phyloP scores from a whole-genome alignment of 2,888 invertebrate species.

The Monochamus alternatus region DNA sequence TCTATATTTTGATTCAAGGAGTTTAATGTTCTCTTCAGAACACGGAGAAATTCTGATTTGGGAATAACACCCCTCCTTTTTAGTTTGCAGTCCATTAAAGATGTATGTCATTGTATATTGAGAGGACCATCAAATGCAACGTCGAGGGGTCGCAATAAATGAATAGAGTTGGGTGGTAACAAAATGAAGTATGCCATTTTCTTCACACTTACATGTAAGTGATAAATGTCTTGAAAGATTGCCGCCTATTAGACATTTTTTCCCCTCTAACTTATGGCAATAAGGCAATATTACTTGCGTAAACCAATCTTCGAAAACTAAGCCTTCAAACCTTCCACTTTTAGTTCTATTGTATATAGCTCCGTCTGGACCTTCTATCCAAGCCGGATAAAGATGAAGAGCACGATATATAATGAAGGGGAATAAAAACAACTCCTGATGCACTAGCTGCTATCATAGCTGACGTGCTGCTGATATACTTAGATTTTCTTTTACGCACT shows the following conservation, averaged over 20 bases:
- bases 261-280: conserved; percentile 47
- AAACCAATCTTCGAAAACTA: conserved; percentile 56
- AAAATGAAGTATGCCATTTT: conserved; percentile 64
- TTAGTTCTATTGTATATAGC: conserved; percentile 62
- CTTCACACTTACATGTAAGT: conserved; percentile 58
- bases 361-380: conserved; percentile 64
- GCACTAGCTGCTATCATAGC: conserved; percentile 59
- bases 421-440: conserved; percentile 54
- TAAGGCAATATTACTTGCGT: conserved; percentile 53
- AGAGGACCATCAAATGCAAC: conserved; percentile 43
- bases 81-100: conserved; percentile 17
- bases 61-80: neutral
- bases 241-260: conserved; percentile 55
- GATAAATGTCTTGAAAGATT: conserved; percentile 53
- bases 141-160: conserved; percentile 60
- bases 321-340: conserved; percentile 58
- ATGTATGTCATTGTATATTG: conserved; percentile 32
- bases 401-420: conserved; percentile 60
- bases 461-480: conserved; percentile 58
- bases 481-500: conserved; percentile 42
- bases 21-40: neutral
- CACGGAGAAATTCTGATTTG: neutral
- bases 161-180: conserved; percentile 61
- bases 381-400: conserved; percentile 60
- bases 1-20: neutral